Evolutionary conservation across 2,797 vertebrate species (phyloP).

Genomic region (Ptychadena robeensis): DNA sequence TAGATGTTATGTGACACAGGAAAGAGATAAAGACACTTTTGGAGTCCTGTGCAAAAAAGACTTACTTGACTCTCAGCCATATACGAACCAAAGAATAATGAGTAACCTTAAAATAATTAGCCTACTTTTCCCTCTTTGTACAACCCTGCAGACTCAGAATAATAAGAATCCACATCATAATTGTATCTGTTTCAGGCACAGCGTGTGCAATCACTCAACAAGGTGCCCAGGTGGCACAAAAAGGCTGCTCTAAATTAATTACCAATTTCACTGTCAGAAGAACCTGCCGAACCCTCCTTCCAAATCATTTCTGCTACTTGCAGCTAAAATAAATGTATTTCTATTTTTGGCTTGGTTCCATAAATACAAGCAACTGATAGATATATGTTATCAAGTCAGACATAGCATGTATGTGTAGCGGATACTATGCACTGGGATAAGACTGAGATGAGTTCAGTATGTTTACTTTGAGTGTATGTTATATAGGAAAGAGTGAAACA

Average conservation of each 20-base stretch:
- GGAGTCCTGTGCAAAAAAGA: neutral
- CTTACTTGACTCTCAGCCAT: neutral
- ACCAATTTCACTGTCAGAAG: conserved; percentile 44
- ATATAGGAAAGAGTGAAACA: neutral
- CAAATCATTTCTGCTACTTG: conserved; percentile 41
- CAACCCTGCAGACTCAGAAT: neutral
- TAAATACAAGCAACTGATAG: conserved; percentile 24
- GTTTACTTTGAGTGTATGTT: neutral
- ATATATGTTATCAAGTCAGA: conserved; percentile 35
- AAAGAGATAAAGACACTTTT: neutral
- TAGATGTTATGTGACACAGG: neutral
- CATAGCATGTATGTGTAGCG: conserved; percentile 30
- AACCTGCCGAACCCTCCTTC: conserved; percentile 25
- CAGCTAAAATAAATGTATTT: conserved; percentile 45
- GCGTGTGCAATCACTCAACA: conserved; percentile 43
- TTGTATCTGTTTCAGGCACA: conserved; percentile 43
- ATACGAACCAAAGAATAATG: conserved; percentile 12
- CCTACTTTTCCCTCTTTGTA: neutral
- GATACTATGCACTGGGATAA: conserved; percentile 25
- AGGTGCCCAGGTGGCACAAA: conserved; percentile 34
- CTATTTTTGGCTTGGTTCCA: conserved; percentile 22
- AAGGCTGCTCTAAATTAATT: conserved; percentile 48
- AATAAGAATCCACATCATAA: conserved; percentile 51
- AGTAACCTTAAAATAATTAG: conserved; percentile 14
- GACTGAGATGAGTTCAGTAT: neutral